A percentile compares a stretch with the other conserved stretches of the same genome.
Evolutionary conservation across 1,140 invertebrate species (phyloP).

Genomic region (Temnothorax nylanderi): DNA sequence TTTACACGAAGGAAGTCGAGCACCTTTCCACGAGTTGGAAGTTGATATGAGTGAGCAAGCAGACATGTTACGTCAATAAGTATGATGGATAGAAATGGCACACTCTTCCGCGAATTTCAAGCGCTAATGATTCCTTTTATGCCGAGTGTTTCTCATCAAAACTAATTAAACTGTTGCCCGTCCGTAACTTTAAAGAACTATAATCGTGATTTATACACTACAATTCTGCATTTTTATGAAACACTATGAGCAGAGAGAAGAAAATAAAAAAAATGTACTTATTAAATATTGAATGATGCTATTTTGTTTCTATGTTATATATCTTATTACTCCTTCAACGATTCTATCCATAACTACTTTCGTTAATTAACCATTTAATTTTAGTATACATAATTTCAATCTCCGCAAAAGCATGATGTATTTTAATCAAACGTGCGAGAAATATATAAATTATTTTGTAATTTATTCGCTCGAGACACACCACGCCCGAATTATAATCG

Average conservation of each 20-base stretch:
- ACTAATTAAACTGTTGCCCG: neutral
- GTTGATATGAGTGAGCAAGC: conserved; percentile 11
- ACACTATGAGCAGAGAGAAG: neutral
- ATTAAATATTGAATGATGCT: neutral
- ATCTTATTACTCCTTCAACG: neutral
- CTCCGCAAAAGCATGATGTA: neutral
- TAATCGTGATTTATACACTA: neutral
- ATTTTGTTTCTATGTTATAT: neutral
- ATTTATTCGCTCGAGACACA: neutral
- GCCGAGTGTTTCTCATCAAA: neutral
- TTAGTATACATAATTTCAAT: neutral
- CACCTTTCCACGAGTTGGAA: conserved; percentile 31
- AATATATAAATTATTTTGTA: conserved; percentile 10
- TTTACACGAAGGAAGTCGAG: conserved; percentile 73
- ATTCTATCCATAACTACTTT: neutral
- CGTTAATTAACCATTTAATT: neutral
- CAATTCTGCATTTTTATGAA: neutral
- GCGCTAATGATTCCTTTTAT: conserved; percentile 34
- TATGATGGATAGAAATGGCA: conserved; percentile 3
- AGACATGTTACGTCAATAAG: conserved; percentile 44
- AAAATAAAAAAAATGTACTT: neutral
- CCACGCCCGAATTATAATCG: conserved; percentile 28
- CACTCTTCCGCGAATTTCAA: conserved; percentile 36
- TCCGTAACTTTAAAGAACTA: neutral
- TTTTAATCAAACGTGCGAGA: neutral